A percentile compares a stretch with the other conserved stretches of the same genome.
Evolutionary conservation across 2,797 vertebrate species (phyloP).

Genomic region (Bucorvus abyssinicus): DNA sequence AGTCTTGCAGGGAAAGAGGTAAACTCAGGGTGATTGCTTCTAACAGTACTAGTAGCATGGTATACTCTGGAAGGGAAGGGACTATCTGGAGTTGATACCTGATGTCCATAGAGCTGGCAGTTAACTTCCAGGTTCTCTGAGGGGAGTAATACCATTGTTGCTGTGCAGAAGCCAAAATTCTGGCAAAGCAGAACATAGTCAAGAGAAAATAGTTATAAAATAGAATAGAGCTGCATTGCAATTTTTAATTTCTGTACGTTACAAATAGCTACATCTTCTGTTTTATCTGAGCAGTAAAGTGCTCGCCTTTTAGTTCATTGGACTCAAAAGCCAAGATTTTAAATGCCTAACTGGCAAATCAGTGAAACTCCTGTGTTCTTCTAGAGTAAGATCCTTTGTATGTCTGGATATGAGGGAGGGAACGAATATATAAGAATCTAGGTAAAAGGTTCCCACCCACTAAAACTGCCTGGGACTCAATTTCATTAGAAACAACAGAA

Average conservation of each 20-base stretch:
- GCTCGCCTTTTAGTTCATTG: background rate
- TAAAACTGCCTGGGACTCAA: background rate
- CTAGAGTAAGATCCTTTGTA: background rate
- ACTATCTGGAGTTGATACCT: slow-evolving; percentile 58
- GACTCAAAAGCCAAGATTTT: background rate
- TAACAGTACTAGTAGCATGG: background rate
- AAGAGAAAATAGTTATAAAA: slow-evolving; percentile 1
- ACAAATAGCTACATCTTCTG: background rate
- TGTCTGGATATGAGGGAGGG: background rate
- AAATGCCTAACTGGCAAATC: background rate
- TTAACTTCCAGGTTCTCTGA: slow-evolving; percentile 11
- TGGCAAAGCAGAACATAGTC: slow-evolving; percentile 29
- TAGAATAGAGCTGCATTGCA: background rate
- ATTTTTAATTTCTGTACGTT: background rate
- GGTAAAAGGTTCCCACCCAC: background rate
- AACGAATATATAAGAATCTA: background rate
- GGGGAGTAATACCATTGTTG: background rate
- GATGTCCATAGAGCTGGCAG: slow-evolving; percentile 64
- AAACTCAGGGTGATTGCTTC: background rate
- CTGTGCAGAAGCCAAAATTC: slow-evolving; percentile 76
- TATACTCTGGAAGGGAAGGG: background rate
- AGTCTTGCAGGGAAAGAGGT: background rate
- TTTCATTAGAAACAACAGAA: background rate
- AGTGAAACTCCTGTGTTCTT: background rate
- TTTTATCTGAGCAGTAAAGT: background rate